A percentile compares a stretch with the other conserved stretches of the same genome.
Evolutionary conservation across 2,113 vertebrate genomes (phyloP).

Genomic region (Chaenogobius annularis): DNA sequence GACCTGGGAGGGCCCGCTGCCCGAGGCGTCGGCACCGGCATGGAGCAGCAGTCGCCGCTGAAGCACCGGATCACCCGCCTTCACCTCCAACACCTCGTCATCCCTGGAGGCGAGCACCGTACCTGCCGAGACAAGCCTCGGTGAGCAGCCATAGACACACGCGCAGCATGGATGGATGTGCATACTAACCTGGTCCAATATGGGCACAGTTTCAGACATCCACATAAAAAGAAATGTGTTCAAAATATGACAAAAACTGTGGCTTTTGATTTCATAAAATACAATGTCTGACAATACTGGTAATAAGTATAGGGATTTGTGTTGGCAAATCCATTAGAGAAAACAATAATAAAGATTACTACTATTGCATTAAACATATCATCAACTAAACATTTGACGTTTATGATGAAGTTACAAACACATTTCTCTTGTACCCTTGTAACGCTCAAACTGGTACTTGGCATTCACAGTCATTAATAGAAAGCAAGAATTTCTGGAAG

Average conservation of each 20-base stretch:
- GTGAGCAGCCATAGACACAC: slow-evolving; percentile 40
- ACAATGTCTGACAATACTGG: no score
- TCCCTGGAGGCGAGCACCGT: slow-evolving; percentile 61
- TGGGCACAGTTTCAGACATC: slow-evolving; percentile 4
- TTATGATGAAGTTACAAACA: neutral
- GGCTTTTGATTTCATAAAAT: neutral
- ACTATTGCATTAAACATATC: neutral
- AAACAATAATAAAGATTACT: neutral
- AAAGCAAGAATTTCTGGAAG: slow-evolving; percentile 9
- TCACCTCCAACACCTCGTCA: slow-evolving; percentile 71
- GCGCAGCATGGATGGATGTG: slow-evolving; percentile 21
- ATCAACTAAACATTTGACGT: neutral
- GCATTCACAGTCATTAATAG: neutral
- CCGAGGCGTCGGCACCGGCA: slow-evolving; percentile 60
- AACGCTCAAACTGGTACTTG: neutral
- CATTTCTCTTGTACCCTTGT: neutral
- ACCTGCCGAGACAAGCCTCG: slow-evolving; percentile 71
- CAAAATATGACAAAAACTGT: neutral
- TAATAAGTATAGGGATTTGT: no score
- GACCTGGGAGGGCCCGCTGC: slow-evolving; percentile 58
- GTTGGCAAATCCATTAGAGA: no score
- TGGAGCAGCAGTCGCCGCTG: slow-evolving; percentile 67
- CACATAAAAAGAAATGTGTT: neutral
- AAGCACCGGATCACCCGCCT: slow-evolving; percentile 66
- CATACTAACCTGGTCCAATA: slow-evolving; percentile 1